phyloP scores from a whole-genome alignment of 2,888 invertebrate species.

The Scaptomyza polygonia region DNA sequence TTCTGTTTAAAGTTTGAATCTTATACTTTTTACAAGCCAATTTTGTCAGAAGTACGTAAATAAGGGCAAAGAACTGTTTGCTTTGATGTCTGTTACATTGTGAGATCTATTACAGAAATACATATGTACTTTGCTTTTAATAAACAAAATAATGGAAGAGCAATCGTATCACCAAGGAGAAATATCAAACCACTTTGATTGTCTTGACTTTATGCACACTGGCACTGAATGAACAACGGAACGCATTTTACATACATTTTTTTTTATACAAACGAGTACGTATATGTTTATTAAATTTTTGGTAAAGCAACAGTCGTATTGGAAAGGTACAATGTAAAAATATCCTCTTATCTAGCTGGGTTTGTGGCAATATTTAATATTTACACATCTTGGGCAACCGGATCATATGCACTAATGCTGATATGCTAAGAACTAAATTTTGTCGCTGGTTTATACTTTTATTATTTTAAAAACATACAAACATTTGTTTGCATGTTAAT shows the following conservation, averaged over 20 bases:
- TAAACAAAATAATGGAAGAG: constrained; percentile 47
- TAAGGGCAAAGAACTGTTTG: too few species aligned
- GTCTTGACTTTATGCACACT: constrained; percentile 63
- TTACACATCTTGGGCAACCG: constrained; percentile 23
- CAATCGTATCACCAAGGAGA: constrained; percentile 49
- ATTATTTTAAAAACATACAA: background rate
- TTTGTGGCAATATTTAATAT: constrained; percentile 33
- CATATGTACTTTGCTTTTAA: constrained; percentile 18
- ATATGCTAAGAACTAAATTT: constrained; percentile 46
- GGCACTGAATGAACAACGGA: constrained; percentile 49
- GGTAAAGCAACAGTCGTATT: constrained; percentile 51
- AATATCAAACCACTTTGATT: constrained; percentile 76
- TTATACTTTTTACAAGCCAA: too few species aligned
- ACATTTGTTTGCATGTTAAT: constrained; percentile 4
- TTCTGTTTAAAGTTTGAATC: too few species aligned
- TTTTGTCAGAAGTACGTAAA: too few species aligned
- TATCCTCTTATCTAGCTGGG: constrained; percentile 18
- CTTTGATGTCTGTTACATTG: too few species aligned
- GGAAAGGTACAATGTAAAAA: constrained; percentile 50
- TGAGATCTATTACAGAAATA: too few species aligned
- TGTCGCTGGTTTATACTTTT: constrained; percentile 2
- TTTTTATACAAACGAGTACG: background rate
- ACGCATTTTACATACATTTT: constrained; percentile 30
- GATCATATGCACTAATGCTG: constrained; percentile 4
- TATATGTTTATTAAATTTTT: constrained; percentile 24